Percentiles rank a stretch among this genome's conserved stretches.
phyloP scores from a whole-genome alignment of 2,797 vertebrate genomes.

The Eulemur rubriventer region DNA sequence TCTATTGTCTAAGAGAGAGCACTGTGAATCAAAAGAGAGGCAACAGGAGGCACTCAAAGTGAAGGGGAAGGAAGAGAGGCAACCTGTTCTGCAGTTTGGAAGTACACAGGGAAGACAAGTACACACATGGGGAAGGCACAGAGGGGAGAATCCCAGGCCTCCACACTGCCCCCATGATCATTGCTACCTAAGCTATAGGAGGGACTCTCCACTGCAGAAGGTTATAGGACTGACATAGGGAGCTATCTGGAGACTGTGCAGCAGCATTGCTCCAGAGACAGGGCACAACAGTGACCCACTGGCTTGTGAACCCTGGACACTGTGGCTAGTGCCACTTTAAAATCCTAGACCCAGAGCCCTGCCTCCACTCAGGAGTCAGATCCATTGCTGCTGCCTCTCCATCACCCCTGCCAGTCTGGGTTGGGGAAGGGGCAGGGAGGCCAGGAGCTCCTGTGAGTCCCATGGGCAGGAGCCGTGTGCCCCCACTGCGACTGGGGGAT shows the following conservation, averaged over 20 bases:
- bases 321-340: not conserved
- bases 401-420: not conserved
- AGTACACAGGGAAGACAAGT: not conserved
- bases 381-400: not conserved
- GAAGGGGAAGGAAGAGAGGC: not conserved
- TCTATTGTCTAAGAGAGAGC: not conserved
- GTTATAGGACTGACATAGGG: no score
- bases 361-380: not conserved
- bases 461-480: not conserved
- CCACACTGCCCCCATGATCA: not conserved
- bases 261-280: no score
- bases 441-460: not conserved
- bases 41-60: not conserved
- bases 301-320: no score
- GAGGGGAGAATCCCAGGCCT: not conserved
- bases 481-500: not conserved
- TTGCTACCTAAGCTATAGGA: not conserved
- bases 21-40: not conserved
- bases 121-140: not conserved
- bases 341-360: not conserved
- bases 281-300: no score
- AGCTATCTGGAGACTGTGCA: no score
- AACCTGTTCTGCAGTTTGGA: not conserved
- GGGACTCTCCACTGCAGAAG: no score
- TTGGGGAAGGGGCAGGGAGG: not conserved